These are phyloP conservation scores for Manis pentadactyla DNA, from an alignment of 2,797 vertebrate species.

Conservation along the genomic window DNA sequence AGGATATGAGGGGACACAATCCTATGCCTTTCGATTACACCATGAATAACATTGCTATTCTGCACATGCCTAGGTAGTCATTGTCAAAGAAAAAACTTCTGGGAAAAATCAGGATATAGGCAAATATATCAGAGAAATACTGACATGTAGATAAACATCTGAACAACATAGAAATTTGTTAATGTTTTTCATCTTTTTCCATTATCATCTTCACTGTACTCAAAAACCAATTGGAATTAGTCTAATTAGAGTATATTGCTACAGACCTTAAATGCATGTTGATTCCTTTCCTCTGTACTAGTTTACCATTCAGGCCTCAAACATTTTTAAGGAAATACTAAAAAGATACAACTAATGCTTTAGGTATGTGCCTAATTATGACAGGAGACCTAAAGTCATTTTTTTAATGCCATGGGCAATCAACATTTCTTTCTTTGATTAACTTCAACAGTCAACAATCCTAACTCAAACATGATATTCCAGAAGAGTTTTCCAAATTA, in stretches of 20 bases:
- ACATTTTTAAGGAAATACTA: constrained; percentile 12
- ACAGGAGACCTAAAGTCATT: background rate
- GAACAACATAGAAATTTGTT: background rate
- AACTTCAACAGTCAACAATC: constrained; percentile 38
- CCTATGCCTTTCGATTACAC: background rate
- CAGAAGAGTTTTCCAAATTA: constrained; percentile 57
- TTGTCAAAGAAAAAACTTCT: background rate
- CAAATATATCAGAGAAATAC: background rate
- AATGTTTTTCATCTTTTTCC: background rate
- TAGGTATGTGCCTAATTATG: background rate
- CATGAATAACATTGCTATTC: background rate
- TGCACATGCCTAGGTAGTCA: background rate
- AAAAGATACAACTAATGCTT: background rate
- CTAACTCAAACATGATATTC: constrained; percentile 35
- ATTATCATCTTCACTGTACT: background rate
- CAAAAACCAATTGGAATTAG: background rate
- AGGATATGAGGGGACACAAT: background rate
- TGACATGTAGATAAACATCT: background rate
- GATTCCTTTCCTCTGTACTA: background rate
- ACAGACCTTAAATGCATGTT: background rate
- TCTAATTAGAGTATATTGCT: background rate
- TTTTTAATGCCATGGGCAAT: constrained; percentile 27
- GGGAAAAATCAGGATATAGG: background rate
- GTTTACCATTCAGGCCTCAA: background rate
- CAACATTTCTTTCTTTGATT: constrained; percentile 52